phyloP scores from a whole-genome alignment of 2,113 vertebrate species.

The Irena cyanogastra region DNA sequence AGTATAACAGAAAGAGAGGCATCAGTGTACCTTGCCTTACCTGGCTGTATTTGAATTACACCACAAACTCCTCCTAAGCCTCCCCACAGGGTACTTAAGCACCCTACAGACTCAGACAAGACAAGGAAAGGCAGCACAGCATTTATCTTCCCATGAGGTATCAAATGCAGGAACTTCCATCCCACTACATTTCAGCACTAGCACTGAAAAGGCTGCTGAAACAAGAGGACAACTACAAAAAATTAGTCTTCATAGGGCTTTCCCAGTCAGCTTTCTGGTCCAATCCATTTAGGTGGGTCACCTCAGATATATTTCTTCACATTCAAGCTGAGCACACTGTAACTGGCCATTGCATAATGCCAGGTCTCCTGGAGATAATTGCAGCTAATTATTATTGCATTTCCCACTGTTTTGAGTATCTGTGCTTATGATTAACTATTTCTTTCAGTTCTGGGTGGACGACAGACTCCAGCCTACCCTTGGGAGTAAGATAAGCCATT shows the following conservation, averaged over 20 bases:
- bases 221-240: not conserved
- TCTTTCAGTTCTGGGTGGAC: not conserved
- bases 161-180: not conserved
- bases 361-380: not conserved
- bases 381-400: not conserved
- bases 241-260: not conserved
- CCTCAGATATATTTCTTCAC: not conserved
- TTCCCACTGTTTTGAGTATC: not conserved
- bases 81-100: not conserved
- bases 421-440: not conserved
- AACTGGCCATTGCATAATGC: not conserved
- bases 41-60: not conserved
- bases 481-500: not conserved
- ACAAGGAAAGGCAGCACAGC: not conserved
- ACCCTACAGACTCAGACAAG: not conserved
- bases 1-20: not conserved
- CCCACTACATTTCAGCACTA: not conserved
- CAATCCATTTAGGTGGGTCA: not conserved
- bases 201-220: not conserved
- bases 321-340: not conserved
- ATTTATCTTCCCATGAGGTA: not conserved
- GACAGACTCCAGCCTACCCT: not conserved
- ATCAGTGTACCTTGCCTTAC: not conserved
- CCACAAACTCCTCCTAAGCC: not conserved
- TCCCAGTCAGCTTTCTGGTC: not conserved